Evolutionary conservation across 2,888 invertebrate species (phyloP).

Genomic region (Sisyra nigra): DNA sequence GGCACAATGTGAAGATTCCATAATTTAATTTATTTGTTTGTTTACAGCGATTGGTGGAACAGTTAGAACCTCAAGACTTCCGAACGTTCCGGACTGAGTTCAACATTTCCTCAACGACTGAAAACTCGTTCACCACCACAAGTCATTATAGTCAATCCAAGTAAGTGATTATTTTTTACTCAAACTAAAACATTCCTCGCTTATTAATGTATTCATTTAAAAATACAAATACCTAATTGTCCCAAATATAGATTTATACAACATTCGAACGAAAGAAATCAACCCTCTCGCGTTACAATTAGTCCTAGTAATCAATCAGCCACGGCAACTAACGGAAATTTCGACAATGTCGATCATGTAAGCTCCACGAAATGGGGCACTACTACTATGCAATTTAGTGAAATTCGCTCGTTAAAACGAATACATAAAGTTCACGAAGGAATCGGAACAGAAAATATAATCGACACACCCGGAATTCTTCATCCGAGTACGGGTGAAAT

Average conservation of each 20-base stretch:
- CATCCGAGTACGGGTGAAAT: constrained; percentile 77
- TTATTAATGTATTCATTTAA: constrained; percentile 4
- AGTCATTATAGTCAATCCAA: constrained; percentile 40
- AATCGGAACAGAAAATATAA: constrained; percentile 46
- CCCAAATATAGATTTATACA: constrained; percentile 1
- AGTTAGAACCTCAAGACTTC: constrained; percentile 52
- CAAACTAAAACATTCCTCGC: too few relatives aligned
- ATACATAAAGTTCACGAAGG: constrained; percentile 56
- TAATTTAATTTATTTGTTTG: constrained; percentile 14
- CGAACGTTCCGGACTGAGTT: constrained; percentile 73
- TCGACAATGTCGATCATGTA: constrained; percentile 29
- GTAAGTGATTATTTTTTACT: constrained; percentile 36
- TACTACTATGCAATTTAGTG: constrained; percentile 46
- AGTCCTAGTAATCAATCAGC: constrained; percentile 17
- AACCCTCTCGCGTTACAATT: constrained; percentile 20
- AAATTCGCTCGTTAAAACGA: constrained; percentile 59
- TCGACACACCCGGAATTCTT: constrained; percentile 65
- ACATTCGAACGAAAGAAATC: constrained; percentile 17
- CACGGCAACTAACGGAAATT: constrained; percentile 17
- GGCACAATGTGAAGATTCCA: constrained; percentile 4
- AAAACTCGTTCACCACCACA: constrained; percentile 39
- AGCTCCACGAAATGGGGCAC: constrained; percentile 27
- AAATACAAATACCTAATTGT: constrained; percentile 10
- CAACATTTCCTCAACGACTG: constrained; percentile 49
- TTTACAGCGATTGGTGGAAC: constrained; percentile 47